A percentile compares a stretch with the other conserved stretches of the same genome.
These are phyloP conservation scores for Champsocephalus esox DNA, from an alignment of 2,797 vertebrate species.

Conservation along the genomic window DNA sequence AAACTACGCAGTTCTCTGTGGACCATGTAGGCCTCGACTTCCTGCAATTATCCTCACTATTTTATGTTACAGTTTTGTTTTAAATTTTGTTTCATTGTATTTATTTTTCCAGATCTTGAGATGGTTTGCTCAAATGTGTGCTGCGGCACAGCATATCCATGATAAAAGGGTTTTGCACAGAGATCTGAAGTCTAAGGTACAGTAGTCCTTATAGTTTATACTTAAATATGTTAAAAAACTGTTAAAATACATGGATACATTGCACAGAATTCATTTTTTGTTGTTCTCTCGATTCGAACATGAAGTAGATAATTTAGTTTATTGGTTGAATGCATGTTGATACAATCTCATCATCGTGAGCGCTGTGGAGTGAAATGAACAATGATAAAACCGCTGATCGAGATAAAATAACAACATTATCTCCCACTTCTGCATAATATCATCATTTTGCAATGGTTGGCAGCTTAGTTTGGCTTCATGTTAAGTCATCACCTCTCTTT, in stretches of 20 bases:
- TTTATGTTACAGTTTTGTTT: neutral
- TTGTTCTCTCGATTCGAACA: slow-evolving; percentile 15
- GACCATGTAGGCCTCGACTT: slow-evolving; percentile 82
- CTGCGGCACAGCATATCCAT: slow-evolving; percentile 90
- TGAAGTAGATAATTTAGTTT: slow-evolving; percentile 26
- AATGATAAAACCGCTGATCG: slow-evolving; percentile 36
- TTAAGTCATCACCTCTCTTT: slow-evolving; percentile 45
- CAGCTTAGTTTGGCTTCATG: slow-evolving; percentile 28
- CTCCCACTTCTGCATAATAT: slow-evolving; percentile 33
- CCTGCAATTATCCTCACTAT: neutral
- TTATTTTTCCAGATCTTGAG: slow-evolving; percentile 85
- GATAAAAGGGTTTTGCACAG: slow-evolving; percentile 91
- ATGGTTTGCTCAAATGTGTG: slow-evolving; percentile 94
- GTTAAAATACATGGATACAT: neutral
- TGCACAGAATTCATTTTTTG: neutral
- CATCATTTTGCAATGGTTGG: slow-evolving; percentile 13
- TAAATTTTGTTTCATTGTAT: neutral
- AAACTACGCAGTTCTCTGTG: slow-evolving; percentile 86
- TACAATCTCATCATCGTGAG: slow-evolving; percentile 44
- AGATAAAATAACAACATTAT: slow-evolving; percentile 36
- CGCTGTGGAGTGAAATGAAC: slow-evolving; percentile 43
- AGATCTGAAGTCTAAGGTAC: slow-evolving; percentile 96
- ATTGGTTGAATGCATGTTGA: slow-evolving; percentile 27
- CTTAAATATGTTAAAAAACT: neutral
- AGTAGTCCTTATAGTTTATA: neutral